Conservation (phyloP, 2,797 vertebrate genomes). For the Tarsius wallacei region DNA sequence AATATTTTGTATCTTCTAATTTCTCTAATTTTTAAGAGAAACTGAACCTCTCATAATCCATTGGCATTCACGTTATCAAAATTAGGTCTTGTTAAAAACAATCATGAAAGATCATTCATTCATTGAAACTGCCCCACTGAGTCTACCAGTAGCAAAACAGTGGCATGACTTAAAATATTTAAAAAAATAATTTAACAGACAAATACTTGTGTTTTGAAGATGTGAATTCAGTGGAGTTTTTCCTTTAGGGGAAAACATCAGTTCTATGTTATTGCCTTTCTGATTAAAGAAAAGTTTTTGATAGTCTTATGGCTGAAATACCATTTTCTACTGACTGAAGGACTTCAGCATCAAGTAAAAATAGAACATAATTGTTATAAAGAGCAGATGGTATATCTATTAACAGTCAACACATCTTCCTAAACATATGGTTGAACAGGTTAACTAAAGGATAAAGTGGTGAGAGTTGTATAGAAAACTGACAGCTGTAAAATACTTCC, state of each 20-base stretch:
- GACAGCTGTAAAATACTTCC: slow-evolving; percentile 84
- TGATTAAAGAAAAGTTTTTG: slow-evolving; percentile 73
- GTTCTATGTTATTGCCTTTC: slow-evolving; percentile 67
- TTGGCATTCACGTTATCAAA: slow-evolving; percentile 39
- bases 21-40: slow-evolving; percentile 62
- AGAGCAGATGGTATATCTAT: slow-evolving; percentile 90
- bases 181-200: slow-evolving; percentile 37
- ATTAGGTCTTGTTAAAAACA: slow-evolving; percentile 22
- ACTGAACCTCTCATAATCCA: slow-evolving; percentile 27
- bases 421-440: slow-evolving; percentile 90
- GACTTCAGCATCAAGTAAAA: slow-evolving; percentile 88
- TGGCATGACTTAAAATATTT: slow-evolving; percentile 18
- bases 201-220: slow-evolving; percentile 54
- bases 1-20: slow-evolving; percentile 56
- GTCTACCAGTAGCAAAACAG: slow-evolving; percentile 12
- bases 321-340: slow-evolving; percentile 80
- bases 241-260: neutral
- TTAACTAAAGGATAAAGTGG: slow-evolving; percentile 89
- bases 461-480: slow-evolving; percentile 85
- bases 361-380: slow-evolving; percentile 86
- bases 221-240: slow-evolving; percentile 29
- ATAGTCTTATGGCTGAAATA: slow-evolving; percentile 78
- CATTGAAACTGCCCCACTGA: neutral
- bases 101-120: neutral
- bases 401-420: slow-evolving; percentile 90